A percentile compares a stretch with the other conserved stretches of the same genome.
These are phyloP conservation scores for Cyanocitta stelleri DNA, from an alignment of 2,113 vertebrate species.

Conservation along the genomic window DNA sequence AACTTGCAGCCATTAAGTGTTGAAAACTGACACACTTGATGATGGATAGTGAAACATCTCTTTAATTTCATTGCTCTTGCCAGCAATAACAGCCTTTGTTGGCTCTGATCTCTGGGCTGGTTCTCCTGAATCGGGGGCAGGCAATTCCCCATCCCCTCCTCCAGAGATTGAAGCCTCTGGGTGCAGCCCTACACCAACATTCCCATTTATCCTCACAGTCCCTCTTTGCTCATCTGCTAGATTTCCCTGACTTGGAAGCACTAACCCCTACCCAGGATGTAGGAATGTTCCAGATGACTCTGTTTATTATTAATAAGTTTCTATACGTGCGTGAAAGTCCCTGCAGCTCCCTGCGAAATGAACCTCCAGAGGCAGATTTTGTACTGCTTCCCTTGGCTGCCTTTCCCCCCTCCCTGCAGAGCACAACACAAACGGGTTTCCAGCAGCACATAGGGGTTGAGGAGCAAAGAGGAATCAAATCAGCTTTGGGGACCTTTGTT, in stretches of 20 bases:
- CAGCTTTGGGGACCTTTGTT: not conserved
- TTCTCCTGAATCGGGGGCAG: not conserved
- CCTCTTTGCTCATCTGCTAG: not conserved
- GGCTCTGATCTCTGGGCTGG: slow-evolving; percentile 1
- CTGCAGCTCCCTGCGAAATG: not conserved
- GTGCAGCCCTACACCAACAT: rapidly evolving
- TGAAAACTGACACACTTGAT: slow-evolving; percentile 27
- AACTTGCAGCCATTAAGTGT: not conserved
- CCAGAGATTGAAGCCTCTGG: not conserved
- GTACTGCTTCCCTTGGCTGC: not conserved
- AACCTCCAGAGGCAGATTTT: not conserved
- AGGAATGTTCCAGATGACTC: not conserved
- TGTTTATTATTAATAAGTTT: slow-evolving; percentile 7
- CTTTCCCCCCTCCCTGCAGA: not conserved
- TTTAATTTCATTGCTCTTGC: not conserved
- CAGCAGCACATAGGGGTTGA: not conserved
- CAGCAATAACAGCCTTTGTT: not conserved
- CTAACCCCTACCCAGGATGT: rapidly evolving
- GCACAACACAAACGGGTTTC: rapidly evolving
- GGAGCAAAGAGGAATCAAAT: not conserved
- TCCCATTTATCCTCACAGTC: not conserved
- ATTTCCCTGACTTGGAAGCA: not conserved
- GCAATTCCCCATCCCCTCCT: not conserved
- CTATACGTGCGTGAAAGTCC: not conserved
- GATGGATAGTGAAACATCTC: slow-evolving; percentile 25